Conservation (phyloP, 2,113 vertebrate genomes). For the Cygnus atratus region DNA sequence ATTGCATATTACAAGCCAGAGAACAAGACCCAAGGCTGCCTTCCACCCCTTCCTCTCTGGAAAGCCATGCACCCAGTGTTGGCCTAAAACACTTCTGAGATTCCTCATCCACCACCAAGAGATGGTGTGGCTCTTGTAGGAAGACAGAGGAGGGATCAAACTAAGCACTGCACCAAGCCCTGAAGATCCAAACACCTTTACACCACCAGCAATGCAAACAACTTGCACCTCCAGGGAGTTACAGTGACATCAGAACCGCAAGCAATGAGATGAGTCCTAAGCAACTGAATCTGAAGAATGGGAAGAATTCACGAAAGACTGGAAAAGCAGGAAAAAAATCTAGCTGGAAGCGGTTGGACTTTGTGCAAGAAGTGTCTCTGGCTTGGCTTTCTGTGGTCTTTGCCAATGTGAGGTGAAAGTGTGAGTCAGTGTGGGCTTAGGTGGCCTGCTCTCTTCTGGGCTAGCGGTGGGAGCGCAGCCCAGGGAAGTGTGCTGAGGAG, state of each 20-base stretch:
- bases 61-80: not conserved
- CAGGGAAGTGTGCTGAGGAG: not conserved
- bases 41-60: not conserved
- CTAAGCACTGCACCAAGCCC: not conserved
- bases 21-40: not conserved
- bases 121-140: not conserved
- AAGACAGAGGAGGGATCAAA: not conserved
- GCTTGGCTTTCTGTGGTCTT: not conserved
- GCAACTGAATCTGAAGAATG: not conserved
- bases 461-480: not conserved
- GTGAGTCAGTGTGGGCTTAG: not conserved
- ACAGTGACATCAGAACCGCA: fast-evolving
- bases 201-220: not conserved
- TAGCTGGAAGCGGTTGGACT: not conserved
- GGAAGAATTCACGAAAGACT: not conserved
- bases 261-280: not conserved
- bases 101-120: not conserved
- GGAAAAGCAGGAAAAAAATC: not conserved
- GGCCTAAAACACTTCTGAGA: not conserved
- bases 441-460: not conserved
- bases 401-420: not conserved
- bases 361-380: not conserved
- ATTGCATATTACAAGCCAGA: not conserved
- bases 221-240: fast-evolving
- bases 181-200: not conserved